A percentile compares a stretch with the other conserved stretches of the same genome.
phyloP scores from a whole-genome alignment of 2,888 invertebrate genomes.

The Brachynemurus nebulosus region DNA sequence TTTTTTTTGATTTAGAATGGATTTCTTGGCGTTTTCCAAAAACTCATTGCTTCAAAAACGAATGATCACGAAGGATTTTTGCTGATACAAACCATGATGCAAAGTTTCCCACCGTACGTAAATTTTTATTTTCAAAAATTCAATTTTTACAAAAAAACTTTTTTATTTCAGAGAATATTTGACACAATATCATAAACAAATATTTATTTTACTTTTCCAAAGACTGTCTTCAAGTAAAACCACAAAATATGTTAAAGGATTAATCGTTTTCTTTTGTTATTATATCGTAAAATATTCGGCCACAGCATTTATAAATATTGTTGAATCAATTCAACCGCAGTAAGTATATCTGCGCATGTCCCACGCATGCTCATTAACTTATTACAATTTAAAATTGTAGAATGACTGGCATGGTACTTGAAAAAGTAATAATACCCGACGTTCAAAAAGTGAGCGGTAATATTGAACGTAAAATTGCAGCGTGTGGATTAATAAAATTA shows the following conservation, averaged over 20 bases:
- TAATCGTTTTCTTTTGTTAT: constrained; percentile 83
- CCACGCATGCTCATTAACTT: neutral
- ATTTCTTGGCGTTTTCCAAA: constrained; percentile 90
- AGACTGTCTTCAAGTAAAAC: constrained; percentile 87
- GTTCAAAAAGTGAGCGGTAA: constrained; percentile 73
- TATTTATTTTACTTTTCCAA: constrained; percentile 87
- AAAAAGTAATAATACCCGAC: constrained; percentile 75
- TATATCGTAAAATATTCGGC: constrained; percentile 74
- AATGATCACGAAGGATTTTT: constrained; percentile 96
- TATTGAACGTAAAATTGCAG: constrained; percentile 79
- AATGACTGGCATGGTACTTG: constrained; percentile 93
- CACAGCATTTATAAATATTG: constrained; percentile 52
- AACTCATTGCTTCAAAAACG: constrained; percentile 84
- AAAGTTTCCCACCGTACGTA: constrained; percentile 66
- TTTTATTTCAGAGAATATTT: constrained; percentile 47
- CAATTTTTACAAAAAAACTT: neutral
- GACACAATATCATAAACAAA: constrained; percentile 66
- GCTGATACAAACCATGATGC: constrained; percentile 73
- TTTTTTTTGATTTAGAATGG: constrained; percentile 41
- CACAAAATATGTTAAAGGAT: constrained; percentile 79
- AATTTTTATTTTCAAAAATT: constrained; percentile 3
- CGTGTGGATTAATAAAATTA: constrained; percentile 76
- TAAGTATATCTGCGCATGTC: constrained; percentile 32
- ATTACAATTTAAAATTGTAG: constrained; percentile 33
- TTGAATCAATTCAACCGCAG: constrained; percentile 79